A percentile compares a stretch with the other conserved stretches of the same genome.
These are phyloP conservation scores for Alloscopus bannaensis DNA, from an alignment of 2,888 invertebrate genomes.

Conservation along the genomic window DNA sequence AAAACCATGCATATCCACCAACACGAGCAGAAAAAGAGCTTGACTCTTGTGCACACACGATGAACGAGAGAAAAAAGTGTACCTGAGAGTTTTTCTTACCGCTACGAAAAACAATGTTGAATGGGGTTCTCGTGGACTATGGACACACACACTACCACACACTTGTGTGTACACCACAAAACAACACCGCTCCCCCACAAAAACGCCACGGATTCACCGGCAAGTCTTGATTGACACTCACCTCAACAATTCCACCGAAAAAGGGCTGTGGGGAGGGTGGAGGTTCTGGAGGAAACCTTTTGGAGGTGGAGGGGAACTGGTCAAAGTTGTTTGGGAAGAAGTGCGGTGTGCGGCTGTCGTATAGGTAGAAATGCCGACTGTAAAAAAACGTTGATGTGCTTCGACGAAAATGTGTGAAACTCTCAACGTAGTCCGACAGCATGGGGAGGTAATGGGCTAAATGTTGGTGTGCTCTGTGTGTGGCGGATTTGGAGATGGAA, in stretches of 20 bases:
- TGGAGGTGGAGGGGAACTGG: not conserved
- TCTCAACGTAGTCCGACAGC: no score
- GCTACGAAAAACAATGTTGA: conserved; percentile 1
- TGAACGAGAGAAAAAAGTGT: conserved; percentile 9
- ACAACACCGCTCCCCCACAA: no score
- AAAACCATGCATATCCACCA: no score
- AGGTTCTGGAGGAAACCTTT: not conserved
- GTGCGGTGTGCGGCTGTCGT: conserved; percentile 4
- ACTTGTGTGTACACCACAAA: no score
- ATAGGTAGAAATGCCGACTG: conserved; percentile 13
- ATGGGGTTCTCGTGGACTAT: conserved; percentile 17
- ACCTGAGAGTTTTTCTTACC: conserved; percentile 17
- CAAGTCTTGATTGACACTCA: not conserved
- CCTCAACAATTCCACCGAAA: not conserved
- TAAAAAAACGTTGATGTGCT: conserved; percentile 10
- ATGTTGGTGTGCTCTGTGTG: no score
- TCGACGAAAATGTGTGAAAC: not conserved
- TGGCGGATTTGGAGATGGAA: not conserved
- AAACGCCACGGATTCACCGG: not conserved
- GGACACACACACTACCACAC: conserved; percentile 7
- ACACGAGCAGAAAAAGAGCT: no score
- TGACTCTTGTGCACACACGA: conserved; percentile 9
- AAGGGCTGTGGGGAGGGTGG: not conserved
- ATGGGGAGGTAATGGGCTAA: no score
- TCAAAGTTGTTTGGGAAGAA: not conserved